phyloP scores from a whole-genome alignment of 2,113 vertebrate species.

The Lamprotornis superbus region DNA sequence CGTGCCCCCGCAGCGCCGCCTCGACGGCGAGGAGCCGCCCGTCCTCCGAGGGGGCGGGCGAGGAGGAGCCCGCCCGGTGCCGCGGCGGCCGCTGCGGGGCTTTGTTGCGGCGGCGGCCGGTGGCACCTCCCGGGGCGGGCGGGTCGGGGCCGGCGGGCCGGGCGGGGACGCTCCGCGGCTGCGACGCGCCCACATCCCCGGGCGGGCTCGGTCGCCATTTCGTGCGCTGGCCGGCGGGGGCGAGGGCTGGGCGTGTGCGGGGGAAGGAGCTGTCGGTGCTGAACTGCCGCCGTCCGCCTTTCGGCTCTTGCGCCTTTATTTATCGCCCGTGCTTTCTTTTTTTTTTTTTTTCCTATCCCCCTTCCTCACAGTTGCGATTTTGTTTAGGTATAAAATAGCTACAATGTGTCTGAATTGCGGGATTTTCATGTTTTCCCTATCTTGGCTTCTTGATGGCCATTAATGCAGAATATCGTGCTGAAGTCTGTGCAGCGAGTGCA shows the following conservation, averaged over 20 bases:
- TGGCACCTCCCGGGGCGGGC: not conserved
- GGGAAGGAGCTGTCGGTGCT: constrained; percentile 52
- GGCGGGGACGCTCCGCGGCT: not conserved
- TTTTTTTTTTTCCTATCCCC: too few species aligned
- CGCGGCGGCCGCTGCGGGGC: not conserved
- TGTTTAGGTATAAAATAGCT: not conserved
- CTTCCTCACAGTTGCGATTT: not conserved
- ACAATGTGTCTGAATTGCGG: not conserved
- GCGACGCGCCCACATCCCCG: not conserved
- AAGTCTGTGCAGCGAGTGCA: not conserved
- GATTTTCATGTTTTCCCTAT: not conserved
- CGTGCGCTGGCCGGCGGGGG: constrained; percentile 12
- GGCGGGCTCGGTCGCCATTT: constrained; percentile 25
- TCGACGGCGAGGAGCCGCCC: not conserved
- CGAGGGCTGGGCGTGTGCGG: not conserved
- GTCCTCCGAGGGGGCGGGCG: not conserved
- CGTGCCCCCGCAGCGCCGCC: not conserved
- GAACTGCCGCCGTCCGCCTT: not conserved
- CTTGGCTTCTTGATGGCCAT: not conserved
- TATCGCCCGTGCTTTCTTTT: not conserved
- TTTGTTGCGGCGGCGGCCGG: not conserved
- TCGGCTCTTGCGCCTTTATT: not conserved
- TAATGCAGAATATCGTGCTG: not conserved
- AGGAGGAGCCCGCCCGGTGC: not conserved
- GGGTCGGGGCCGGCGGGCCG: not conserved